A percentile compares a stretch with the other conserved stretches of the same genome.
Conservation (phyloP, 2,797 vertebrate genomes). For the Anomalospiza imberbis region DNA sequence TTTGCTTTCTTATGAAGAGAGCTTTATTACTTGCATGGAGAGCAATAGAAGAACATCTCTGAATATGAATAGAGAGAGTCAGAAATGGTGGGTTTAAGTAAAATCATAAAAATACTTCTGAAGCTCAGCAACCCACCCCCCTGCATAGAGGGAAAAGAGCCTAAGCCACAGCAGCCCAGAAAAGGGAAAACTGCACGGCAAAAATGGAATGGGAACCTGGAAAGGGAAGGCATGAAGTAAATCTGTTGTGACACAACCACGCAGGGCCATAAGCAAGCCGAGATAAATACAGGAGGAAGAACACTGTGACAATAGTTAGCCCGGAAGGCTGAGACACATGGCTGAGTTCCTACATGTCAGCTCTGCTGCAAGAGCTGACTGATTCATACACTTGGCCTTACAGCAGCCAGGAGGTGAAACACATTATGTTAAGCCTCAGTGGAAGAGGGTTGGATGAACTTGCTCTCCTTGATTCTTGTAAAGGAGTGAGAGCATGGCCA, state of each 20-base stretch:
- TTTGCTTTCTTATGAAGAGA: background rate
- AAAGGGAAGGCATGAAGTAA: background rate
- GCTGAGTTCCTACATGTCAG: conserved; percentile 34
- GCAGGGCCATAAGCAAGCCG: background rate
- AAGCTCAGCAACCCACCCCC: background rate
- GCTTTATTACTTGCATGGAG: background rate
- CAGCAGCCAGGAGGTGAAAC: background rate
- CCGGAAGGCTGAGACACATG: conserved; percentile 31
- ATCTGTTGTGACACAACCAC: background rate
- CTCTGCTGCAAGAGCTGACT: conserved; percentile 33
- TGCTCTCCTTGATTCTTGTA: background rate
- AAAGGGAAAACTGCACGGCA: background rate
- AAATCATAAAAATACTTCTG: background rate
- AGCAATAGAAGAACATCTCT: background rate
- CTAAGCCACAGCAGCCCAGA: background rate
- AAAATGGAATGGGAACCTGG: background rate
- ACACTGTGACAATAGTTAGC: conserved; percentile 29
- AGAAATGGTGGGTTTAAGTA: background rate
- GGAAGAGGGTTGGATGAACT: background rate
- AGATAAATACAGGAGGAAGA: conserved; percentile 35
- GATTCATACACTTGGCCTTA: background rate
- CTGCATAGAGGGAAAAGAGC: background rate
- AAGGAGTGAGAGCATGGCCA: background rate
- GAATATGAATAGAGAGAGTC: background rate
- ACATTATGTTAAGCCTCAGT: background rate